Percentiles rank a stretch among this genome's conserved stretches.
Conservation (phyloP, 2,113 vertebrate species). For the Aldabrachelys gigantea region DNA sequence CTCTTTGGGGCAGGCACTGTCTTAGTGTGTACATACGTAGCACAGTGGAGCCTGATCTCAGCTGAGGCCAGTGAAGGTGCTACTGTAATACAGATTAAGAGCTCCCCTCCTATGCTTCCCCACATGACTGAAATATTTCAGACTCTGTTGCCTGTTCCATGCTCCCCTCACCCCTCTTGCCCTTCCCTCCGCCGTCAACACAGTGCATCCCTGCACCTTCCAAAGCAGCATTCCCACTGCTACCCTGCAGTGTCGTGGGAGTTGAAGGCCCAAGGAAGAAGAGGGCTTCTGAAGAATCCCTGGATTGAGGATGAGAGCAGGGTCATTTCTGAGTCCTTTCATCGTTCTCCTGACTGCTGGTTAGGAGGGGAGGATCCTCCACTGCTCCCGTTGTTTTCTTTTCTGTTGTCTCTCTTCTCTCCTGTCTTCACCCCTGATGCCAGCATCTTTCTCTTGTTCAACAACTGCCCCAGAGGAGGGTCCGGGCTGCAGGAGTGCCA, state of each 20-base stretch:
- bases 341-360: rapidly evolving
- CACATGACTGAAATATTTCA: neutral
- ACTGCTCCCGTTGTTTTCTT: neutral
- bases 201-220: neutral
- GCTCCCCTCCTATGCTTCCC: neutral
- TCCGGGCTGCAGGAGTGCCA: neutral
- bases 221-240: neutral
- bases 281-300: neutral
- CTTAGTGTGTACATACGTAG: neutral
- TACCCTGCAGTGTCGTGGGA: neutral
- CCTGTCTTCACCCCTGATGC: neutral
- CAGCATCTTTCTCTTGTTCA: neutral
- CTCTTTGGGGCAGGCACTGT: neutral
- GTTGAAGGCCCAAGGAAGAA: neutral
- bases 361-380: neutral
- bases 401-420: neutral
- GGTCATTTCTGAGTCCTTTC: neutral
- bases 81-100: neutral
- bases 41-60: neutral
- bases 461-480: neutral
- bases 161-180: neutral
- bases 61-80: neutral
- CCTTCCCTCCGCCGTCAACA: neutral
- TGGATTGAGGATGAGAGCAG: rapidly evolving
- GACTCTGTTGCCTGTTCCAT: neutral